Base-by-base conservation (phyloP, 2,113 vertebrate species). In the Sinosuthora webbiana region DNA sequence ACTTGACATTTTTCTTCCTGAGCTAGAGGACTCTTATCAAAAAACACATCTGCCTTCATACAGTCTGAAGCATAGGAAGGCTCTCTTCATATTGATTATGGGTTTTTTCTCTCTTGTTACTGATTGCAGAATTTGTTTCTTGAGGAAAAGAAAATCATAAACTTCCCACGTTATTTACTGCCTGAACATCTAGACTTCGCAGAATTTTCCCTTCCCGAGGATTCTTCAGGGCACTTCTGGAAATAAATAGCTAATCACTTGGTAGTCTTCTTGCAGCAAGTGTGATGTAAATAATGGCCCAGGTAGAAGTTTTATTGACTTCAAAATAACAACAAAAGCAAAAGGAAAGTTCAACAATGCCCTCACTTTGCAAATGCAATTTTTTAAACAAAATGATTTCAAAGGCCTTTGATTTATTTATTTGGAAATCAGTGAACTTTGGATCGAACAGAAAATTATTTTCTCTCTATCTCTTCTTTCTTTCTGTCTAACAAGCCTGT, bases 121-220 rank as follows among this genome's bases (percentile, higher is more conserved):
- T 94, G 94, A 97, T 97, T 89, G 57, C 85, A 71, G 89, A 94
- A 94, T 93, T 94, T 90, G 76, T 97, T 97, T 93, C 88, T 97
- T 85, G 91, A 94, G 70, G 87, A 93, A 86, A 86, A 83, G 56
- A 74, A 83, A 93, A 84, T 73, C 12, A 73, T 78, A 76, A 60
- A 39, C 65, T 93, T 93, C 77, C 60, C 90, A 78, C 19, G 39
- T 79, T 78, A 62, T 94, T 93, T 93, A 57, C 39, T 7, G 15
- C 41, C 21, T 69, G 70, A 77, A 86, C 74, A 96, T 93, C 53
- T 91, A 96, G 65, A 35, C 67, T 90, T 80, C 69, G 88, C 31
- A 65, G 91, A 95, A 49, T 82, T 89, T 92, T 75, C 62, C 8
- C 21, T 94, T 87, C 22, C 37, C 62, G 45, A 69, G 53, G 65